Percentiles rank a stretch among this genome's conserved stretches.
phyloP scores from a whole-genome alignment of 2,888 invertebrate species.

The Caenorhabditis auriculariae region DNA sequence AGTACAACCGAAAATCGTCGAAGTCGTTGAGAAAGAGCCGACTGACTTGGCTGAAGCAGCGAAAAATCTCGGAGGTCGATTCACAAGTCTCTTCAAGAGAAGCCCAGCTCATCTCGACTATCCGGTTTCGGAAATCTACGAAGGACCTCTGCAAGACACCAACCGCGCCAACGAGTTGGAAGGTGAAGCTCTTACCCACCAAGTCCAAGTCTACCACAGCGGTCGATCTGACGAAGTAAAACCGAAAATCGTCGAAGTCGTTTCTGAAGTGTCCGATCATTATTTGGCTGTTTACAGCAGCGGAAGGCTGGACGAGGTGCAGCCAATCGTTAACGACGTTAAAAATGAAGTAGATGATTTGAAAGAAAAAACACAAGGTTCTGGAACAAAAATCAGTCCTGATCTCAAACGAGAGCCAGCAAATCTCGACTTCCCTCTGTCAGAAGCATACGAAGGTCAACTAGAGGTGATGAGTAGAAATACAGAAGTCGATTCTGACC shows the following conservation, averaged over 20 bases:
- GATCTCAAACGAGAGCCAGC: background rate
- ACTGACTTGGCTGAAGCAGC: too few species aligned
- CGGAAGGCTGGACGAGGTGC: too few species aligned
- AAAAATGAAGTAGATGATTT: too few species aligned
- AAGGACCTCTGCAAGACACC: conserved; percentile 30
- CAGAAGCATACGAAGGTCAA: background rate
- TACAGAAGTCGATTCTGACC: conserved; percentile 2
- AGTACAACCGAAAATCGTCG: conserved; percentile 9
- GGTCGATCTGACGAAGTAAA: conserved; percentile 22
- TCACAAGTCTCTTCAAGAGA: conserved; percentile 35
- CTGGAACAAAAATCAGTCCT: background rate
- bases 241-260: too few species aligned
- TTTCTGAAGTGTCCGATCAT: too few species aligned
- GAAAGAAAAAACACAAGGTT: background rate
- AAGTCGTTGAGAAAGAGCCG: conserved; percentile 4
- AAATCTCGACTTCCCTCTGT: background rate
- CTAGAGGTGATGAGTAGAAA: background rate
- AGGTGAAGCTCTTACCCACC: conserved; percentile 21
- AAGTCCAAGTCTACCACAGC: conserved; percentile 33
- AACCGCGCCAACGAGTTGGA: conserved; percentile 21
- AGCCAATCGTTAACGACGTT: too few species aligned
- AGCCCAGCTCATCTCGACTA: conserved; percentile 34
- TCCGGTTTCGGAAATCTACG: conserved; percentile 30
- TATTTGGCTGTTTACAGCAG: too few species aligned
- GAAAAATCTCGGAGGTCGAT: conserved; percentile 16